phyloP scores from a whole-genome alignment of 2,113 vertebrate species.

The Tragelaphus buxtoni region DNA sequence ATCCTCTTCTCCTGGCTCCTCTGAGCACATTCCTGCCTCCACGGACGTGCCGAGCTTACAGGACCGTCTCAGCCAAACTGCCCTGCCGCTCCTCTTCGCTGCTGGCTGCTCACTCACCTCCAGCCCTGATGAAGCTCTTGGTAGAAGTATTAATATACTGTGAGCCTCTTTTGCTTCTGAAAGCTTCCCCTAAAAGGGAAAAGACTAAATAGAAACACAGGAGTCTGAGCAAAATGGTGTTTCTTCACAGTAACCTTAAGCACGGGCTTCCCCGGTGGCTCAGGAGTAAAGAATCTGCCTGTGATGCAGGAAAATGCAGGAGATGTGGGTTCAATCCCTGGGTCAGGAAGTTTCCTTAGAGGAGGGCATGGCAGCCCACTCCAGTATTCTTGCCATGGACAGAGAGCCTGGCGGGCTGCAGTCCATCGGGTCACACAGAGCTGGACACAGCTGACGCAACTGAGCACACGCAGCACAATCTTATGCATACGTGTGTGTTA shows the following conservation, averaged over 20 bases:
- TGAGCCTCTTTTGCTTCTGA: not conserved
- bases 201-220: not conserved
- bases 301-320: not conserved
- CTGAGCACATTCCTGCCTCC: not conserved
- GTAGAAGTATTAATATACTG: not conserved
- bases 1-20: not conserved
- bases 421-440: not conserved
- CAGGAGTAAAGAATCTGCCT: not conserved
- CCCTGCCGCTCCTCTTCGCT: too few species aligned
- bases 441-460: not conserved
- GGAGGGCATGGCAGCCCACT: not conserved
- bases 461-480: not conserved
- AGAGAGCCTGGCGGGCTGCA: not conserved
- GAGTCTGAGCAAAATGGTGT: not conserved
- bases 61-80: not conserved
- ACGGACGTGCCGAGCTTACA: accelerated
- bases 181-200: not conserved
- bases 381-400: not conserved
- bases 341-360: not conserved
- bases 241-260: not conserved
- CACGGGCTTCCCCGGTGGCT: not conserved
- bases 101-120: not conserved
- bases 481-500: not conserved
- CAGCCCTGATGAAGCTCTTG: not conserved
- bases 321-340: not conserved